phyloP scores from a whole-genome alignment of 1,140 invertebrate genomes.

The Cydia fagiglandana region DNA sequence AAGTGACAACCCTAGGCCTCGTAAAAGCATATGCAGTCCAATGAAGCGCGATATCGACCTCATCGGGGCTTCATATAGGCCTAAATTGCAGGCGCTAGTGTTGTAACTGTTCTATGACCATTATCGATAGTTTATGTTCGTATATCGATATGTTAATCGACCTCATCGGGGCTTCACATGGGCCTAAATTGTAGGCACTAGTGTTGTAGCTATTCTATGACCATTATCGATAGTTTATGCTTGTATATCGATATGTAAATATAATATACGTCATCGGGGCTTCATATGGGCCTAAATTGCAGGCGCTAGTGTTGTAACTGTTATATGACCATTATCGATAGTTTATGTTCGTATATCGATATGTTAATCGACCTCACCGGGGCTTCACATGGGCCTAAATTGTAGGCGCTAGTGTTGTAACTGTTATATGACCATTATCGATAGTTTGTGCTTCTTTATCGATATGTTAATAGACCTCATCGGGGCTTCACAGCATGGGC shows the following conservation, averaged over 20 bases:
- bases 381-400: constrained; percentile 33
- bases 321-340: background rate
- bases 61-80: constrained; percentile 38
- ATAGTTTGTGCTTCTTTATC: no score
- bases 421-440: background rate
- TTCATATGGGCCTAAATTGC: background rate
- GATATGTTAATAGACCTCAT: no score
- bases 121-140: background rate
- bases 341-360: background rate
- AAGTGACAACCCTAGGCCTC: constrained; percentile 42
- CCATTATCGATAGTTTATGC: no score
- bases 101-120: background rate
- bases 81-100: constrained; percentile 26
- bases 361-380: constrained; percentile 42
- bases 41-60: constrained; percentile 57
- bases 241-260: no score
- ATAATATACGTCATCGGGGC: no score
- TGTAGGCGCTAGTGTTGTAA: constrained; percentile 5
- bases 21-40: constrained; percentile 40
- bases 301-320: background rate
- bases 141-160: constrained; percentile 35
- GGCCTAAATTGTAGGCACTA: constrained; percentile 18
- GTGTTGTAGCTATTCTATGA: background rate
- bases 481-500: no score
- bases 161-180: constrained; percentile 40